Conservation (phyloP, 2,888 invertebrate genomes). For the Clivina fossor region DNA sequence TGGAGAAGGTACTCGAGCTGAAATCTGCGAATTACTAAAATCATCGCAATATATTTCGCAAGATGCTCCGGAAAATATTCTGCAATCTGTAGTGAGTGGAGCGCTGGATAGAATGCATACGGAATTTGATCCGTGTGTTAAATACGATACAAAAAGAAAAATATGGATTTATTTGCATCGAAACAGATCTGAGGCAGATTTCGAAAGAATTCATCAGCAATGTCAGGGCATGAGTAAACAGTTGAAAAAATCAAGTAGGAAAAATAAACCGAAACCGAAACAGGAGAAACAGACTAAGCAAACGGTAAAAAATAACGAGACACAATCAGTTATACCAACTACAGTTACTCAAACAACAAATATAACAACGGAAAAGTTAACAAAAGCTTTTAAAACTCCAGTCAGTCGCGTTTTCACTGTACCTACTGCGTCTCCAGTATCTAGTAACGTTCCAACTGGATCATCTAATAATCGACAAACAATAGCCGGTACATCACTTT, state of each 20-base stretch:
- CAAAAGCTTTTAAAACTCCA: slow-evolving; percentile 34
- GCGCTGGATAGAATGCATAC: slow-evolving; percentile 88
- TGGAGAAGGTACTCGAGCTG: slow-evolving; percentile 89
- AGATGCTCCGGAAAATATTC: slow-evolving; percentile 62
- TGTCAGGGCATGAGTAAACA: slow-evolving; percentile 64
- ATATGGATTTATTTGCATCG: slow-evolving; percentile 96
- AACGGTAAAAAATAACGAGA: slow-evolving; percentile 45
- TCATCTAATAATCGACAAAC: slow-evolving; percentile 47
- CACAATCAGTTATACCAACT: slow-evolving; percentile 37
- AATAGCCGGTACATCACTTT: slow-evolving; percentile 53
- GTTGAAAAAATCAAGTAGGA: slow-evolving; percentile 52
- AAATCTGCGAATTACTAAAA: slow-evolving; percentile 83
- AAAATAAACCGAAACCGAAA: slow-evolving; percentile 54
- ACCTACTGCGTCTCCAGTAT: slow-evolving; percentile 35
- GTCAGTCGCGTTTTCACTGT: slow-evolving; percentile 30
- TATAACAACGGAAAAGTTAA: slow-evolving; percentile 1
- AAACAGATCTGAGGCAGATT: slow-evolving; percentile 61
- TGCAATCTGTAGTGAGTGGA: slow-evolving; percentile 84
- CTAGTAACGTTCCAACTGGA: slow-evolving; percentile 46
- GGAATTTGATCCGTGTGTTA: slow-evolving; percentile 90
- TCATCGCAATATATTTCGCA: slow-evolving; percentile 63
- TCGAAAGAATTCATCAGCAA: slow-evolving; percentile 69
- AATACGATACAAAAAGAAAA: slow-evolving; percentile 88
- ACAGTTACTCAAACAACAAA: slow-evolving; percentile 35
- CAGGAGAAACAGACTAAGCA: slow-evolving; percentile 54